Evolutionary conservation across 2,113 vertebrate species (phyloP).

Genomic region (Plecotus auritus): DNA sequence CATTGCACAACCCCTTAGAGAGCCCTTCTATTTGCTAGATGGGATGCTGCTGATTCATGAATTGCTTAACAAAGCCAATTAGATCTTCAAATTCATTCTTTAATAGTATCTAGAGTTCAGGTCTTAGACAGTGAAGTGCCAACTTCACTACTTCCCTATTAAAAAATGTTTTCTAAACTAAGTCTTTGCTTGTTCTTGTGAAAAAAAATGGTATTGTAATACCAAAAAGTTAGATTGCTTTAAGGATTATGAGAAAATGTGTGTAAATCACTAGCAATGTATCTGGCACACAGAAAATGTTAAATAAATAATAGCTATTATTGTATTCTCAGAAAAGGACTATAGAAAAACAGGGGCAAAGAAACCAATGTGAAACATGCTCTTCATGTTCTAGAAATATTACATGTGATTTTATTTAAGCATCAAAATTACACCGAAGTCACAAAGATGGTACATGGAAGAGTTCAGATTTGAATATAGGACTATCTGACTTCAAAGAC

Average conservation of each 20-base stretch:
- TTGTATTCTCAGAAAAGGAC: neutral
- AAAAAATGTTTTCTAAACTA: neutral
- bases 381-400: neutral
- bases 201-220: neutral
- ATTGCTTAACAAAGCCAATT: neutral
- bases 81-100: neutral
- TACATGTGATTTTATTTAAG: neutral
- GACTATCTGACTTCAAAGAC: neutral
- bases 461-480: slow-evolving; percentile 1
- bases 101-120: neutral
- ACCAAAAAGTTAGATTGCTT: neutral
- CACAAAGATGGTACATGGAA: neutral
- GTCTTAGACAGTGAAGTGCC: neutral
- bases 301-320: neutral
- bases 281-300: neutral
- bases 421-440: neutral
- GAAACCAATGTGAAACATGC: neutral
- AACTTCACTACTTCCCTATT: neutral
- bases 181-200: neutral
- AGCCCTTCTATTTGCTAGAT: neutral
- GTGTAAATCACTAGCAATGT: neutral
- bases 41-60: neutral
- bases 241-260: neutral
- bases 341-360: neutral
- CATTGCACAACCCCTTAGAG: neutral